A percentile compares a stretch with the other conserved stretches of the same genome.
Conservation (phyloP, 2,888 invertebrate genomes). For the Limnephilus marmoratus region DNA sequence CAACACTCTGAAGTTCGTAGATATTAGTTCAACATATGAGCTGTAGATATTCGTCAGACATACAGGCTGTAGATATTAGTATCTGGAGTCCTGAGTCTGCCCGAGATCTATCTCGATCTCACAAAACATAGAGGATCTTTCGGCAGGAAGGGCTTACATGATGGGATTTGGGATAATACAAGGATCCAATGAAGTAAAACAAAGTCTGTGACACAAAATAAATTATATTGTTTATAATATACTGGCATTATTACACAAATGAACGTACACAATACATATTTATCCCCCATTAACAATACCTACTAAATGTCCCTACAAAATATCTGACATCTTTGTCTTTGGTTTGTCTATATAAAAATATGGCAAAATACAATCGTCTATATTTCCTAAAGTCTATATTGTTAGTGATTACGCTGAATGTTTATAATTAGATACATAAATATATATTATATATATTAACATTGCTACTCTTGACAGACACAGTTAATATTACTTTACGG, state of each 20-base stretch:
- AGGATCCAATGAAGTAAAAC: not conserved
- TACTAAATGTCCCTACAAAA: constrained; percentile 65
- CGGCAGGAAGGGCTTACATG: too few species aligned
- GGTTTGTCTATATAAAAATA: constrained; percentile 66
- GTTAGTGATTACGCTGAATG: constrained; percentile 57
- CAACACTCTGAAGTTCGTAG: too few species aligned
- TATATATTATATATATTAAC: not conserved
- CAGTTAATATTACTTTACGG: constrained; percentile 29
- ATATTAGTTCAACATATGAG: too few species aligned
- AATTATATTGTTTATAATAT: constrained; percentile 58
- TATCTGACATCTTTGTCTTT: constrained; percentile 64
- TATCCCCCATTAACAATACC: constrained; percentile 44
- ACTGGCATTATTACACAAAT: constrained; percentile 65
- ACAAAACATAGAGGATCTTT: too few species aligned
- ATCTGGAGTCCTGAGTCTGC: too few species aligned
- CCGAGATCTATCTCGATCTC: too few species aligned
- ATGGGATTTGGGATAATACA: not conserved
- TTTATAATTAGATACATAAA: constrained; percentile 21
- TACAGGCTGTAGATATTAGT: too few species aligned
- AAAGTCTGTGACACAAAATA: constrained; percentile 63
- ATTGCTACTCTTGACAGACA: constrained; percentile 45
- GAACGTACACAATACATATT: constrained; percentile 65
- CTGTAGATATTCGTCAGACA: too few species aligned
- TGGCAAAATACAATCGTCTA: constrained; percentile 66
- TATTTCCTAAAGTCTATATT: constrained; percentile 60